A percentile compares a stretch with the other conserved stretches of the same genome.
These are phyloP conservation scores for Prosopocoilus inquinatus DNA, from an alignment of 2,888 invertebrate species.

Conservation along the genomic window DNA sequence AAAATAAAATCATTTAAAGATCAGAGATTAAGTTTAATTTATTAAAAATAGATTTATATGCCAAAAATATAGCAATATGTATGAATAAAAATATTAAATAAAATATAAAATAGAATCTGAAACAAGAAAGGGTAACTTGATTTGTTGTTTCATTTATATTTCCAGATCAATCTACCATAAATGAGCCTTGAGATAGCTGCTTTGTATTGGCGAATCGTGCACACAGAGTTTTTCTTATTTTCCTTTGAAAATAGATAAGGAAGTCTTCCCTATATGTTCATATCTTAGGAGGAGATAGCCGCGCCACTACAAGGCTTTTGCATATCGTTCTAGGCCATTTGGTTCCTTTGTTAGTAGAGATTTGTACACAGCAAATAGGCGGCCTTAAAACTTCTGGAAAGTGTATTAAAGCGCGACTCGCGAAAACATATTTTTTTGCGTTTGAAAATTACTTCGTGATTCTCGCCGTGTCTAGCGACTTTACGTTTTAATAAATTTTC, in stretches of 20 bases:
- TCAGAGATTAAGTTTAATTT: too few relatives aligned
- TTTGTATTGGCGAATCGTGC: neutral
- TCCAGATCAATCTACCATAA: too few relatives aligned
- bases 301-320: slow-evolving; percentile 8
- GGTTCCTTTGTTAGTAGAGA: slow-evolving; percentile 12
- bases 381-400: too few relatives aligned
- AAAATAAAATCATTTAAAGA: too few relatives aligned
- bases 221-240: slow-evolving; percentile 11
- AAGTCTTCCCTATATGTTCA: slow-evolving; percentile 14
- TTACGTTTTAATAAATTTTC: slow-evolving; percentile 1
- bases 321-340: slow-evolving; percentile 20
- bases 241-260: slow-evolving; percentile 17
- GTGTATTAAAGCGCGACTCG: too few relatives aligned
- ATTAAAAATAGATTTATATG: too few relatives aligned
- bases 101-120: too few relatives aligned
- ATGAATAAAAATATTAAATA: too few relatives aligned
- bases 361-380: neutral
- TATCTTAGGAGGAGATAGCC: slow-evolving; percentile 15
- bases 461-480: neutral
- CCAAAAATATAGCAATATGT: too few relatives aligned
- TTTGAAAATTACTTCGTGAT: slow-evolving; percentile 4
- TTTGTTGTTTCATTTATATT: too few relatives aligned
- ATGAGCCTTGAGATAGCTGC: neutral
- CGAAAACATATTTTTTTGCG: neutral
- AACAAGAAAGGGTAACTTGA: too few relatives aligned